Evolutionary conservation across 2,888 invertebrate genomes (phyloP).

Genomic region (Clusia tigrina): DNA sequence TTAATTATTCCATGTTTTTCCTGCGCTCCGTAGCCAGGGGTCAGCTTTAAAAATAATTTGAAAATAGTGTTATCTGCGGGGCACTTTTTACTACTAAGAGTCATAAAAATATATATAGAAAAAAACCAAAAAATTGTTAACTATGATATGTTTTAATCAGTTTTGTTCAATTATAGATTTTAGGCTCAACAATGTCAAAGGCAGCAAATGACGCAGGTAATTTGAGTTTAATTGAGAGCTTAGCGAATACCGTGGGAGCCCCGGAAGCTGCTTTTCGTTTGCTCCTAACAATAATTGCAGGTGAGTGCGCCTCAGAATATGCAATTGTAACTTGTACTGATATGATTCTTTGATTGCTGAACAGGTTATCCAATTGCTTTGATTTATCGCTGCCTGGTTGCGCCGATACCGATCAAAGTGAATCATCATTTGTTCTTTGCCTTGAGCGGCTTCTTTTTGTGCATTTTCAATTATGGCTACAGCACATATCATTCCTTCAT

Average conservation of each 20-base stretch:
- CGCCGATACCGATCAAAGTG: constrained; percentile 65
- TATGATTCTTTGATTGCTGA: constrained; percentile 51
- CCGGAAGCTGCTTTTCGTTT: constrained; percentile 73
- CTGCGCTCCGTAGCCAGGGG: too few relatives aligned
- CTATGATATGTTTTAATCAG: too few relatives aligned
- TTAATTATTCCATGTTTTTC: too few relatives aligned
- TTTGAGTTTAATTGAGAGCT: constrained; percentile 34
- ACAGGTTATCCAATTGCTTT: constrained; percentile 79
- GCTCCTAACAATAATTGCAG: constrained; percentile 71
- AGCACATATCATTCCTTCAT: constrained; percentile 79
- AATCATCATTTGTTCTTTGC: constrained; percentile 80
- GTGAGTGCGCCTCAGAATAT: constrained; percentile 64
- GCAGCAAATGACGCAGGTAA: neutral
- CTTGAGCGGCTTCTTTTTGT: constrained; percentile 75
- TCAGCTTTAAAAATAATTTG: too few relatives aligned
- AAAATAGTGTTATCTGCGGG: too few relatives aligned
- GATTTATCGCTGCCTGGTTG: constrained; percentile 70
- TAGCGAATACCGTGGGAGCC: constrained; percentile 68
- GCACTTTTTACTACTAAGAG: too few relatives aligned
- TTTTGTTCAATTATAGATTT: too few relatives aligned
- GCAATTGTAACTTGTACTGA: neutral
- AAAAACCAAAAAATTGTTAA: too few relatives aligned
- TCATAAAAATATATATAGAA: too few relatives aligned
- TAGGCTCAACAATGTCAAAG: neutral
- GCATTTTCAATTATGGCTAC: constrained; percentile 85